Evolutionary conservation across 2,888 invertebrate species (phyloP), one percentile per base, ranked within the genome.

Genomic region (Cryptophagus acutangulus): DNA sequence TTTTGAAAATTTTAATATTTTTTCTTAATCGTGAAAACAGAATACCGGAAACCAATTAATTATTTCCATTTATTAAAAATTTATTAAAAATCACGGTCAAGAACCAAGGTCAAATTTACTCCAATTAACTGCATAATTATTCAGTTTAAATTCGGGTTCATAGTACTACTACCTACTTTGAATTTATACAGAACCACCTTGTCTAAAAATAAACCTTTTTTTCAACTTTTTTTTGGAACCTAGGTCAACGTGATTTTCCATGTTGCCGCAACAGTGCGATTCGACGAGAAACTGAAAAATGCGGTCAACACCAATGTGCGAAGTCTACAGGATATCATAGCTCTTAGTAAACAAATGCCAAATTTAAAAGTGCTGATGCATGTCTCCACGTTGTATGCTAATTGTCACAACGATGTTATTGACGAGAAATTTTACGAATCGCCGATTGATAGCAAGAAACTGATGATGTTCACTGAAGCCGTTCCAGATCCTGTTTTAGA

Each of bases 301-400:
- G 84, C 87, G 1, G 76, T 83, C 30, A 77, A 81, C 44, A 83
- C 87, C 64, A 88, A 88, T 66, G 79, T 88, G 1, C 71, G 77
- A 30, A 82, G 82, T 16, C 80, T 82, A 0, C 74, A 76, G 45
- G 78, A 82, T 48, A 69, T 87, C 47, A 66, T 87, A 31, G 64
- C 74, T 25, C 67, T 89, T 12, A 80, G 81, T 61, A 76, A 75
- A 49, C 74, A 79, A 55, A 84, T 88, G 76, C 63, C 69, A 3
- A 69, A 77, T 33, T 65, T 86, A 13, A 77, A 78, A 69, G 69
- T 74, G 29, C 68, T 74, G 39, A 62, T 79, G 20, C 77, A 79
- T 55, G 75, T 78, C 1, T 79, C 79, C 0, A 79, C 79, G 1
- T 77, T 77, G 0, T 79, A 74, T 44, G 72, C 76, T 1, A 73